Base-by-base conservation (phyloP, 1,140 invertebrate species). In the Drosophila bocki region DNA sequence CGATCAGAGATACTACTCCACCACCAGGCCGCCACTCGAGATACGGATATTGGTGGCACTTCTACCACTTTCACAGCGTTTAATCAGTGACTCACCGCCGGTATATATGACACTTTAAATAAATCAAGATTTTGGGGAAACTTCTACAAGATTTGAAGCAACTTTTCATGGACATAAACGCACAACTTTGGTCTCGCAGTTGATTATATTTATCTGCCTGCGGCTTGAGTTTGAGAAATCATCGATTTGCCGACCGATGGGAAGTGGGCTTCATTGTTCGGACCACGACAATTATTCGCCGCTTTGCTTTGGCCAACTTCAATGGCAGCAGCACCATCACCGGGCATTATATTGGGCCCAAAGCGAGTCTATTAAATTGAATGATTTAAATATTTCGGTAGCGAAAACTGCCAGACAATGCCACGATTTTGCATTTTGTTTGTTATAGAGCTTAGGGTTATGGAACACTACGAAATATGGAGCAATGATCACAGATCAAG, bases 61-160 rank as follows among this genome's bases (percentile, higher is more conserved):
- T 53, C 41, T 53, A 48, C 37, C 29, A 47, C 80, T 84, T 84
- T 84, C 77, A 72, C 81, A 60, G 50, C 56, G 47, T 33, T 58
- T 82, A 33, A 42, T 0, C 32, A 61, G 56, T 74, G 80, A 82
- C 48, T 82, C 75, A 82, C 39, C 53, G 11, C 15, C 53, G 5
- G 7, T 15, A 62, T 3, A 13, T 53, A 53, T 19, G 22, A 32
- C 51, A 39, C 26, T 32, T 32, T 59, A 42, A 64, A 42, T 64
- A 58, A 64, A 62, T 22, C 22, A 17, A 48, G 33, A 51, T 41
- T 35, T 70, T 45, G n/a, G 15, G 22, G 39, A 54, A 37, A 37
- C 44, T 39, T 50, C 19, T 53, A 19, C 22, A 5, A 35, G 19
- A 51, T n/a, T 51, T 62, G 45, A 7, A 12, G 22, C 7, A 13